Conservation (phyloP, 1,140 invertebrate genomes). For the Frieseomelitta varia region DNA sequence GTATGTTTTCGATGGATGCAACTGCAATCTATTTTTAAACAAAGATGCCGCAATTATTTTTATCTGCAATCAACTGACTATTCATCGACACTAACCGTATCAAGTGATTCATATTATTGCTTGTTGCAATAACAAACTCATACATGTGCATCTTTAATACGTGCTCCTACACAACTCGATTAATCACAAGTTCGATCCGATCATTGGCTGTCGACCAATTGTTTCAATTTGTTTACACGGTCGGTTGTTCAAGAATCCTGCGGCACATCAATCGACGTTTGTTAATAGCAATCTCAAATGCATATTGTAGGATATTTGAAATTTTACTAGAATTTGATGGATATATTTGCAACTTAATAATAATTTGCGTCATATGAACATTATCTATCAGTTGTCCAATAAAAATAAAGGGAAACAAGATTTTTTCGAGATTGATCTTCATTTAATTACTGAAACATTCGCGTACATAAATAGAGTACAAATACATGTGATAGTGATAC, state of each 20-base stretch:
- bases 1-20: constrained; percentile 5
- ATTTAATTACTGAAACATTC: constrained; percentile 81
- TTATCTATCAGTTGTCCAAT: not conserved
- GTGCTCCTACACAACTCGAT: constrained; percentile 31
- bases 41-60: constrained; percentile 41
- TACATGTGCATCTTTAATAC: constrained; percentile 32
- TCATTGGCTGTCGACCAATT: constrained; percentile 27
- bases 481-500: constrained; percentile 79
- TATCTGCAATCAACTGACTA: constrained; percentile 37
- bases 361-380: not conserved
- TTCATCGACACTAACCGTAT: constrained; percentile 26
- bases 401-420: not conserved
- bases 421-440: constrained; percentile 65
- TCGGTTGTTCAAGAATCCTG: constrained; percentile 9
- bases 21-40: constrained; percentile 29
- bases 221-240: constrained; percentile 32
- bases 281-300: not conserved
- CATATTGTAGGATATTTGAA: not conserved
- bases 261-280: not conserved
- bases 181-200: constrained; percentile 46
- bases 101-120: constrained; percentile 60
- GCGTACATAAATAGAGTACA: constrained; percentile 81
- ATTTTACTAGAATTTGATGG: not conserved
- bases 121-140: constrained; percentile 54
- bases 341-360: not conserved